Evolutionary conservation across 2,113 vertebrate genomes (phyloP).

Genomic region (Camelus bactrianus): DNA sequence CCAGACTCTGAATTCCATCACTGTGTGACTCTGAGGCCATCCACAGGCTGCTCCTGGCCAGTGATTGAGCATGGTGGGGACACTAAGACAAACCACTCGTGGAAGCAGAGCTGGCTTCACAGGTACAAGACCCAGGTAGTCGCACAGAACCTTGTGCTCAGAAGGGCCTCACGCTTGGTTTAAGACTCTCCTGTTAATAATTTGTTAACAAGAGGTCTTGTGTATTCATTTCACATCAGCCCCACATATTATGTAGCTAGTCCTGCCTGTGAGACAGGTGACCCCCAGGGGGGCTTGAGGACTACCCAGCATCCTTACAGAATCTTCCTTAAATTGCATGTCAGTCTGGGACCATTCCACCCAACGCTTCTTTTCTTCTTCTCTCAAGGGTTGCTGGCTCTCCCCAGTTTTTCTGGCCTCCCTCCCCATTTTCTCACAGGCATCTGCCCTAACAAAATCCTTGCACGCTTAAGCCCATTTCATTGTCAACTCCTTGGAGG

Average conservation of each 20-base stretch:
- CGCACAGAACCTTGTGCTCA: not conserved
- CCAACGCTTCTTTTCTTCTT: not conserved
- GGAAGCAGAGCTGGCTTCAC: not conserved
- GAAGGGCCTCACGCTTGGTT: not conserved
- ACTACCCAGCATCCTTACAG: not conserved
- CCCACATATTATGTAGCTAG: not conserved
- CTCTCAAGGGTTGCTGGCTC: not conserved
- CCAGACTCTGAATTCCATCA: not conserved
- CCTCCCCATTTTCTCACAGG: not conserved
- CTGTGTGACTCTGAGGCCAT: not conserved
- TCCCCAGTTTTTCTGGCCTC: not conserved
- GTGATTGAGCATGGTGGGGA: not conserved
- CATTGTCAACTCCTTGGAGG: not conserved
- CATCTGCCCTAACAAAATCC: not conserved
- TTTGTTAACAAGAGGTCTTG: not conserved
- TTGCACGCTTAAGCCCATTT: not conserved
- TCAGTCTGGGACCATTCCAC: not conserved
- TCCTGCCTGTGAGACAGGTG: not conserved
- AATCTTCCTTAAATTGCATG: not conserved
- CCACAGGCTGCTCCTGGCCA: not conserved
- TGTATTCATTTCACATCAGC: not conserved
- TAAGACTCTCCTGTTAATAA: not conserved
- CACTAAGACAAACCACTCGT: not conserved
- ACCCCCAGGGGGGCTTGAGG: not conserved
- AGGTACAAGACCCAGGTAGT: too few species aligned